Evolutionary conservation across 2,797 vertebrate genomes (phyloP).

Genomic region (Esox lucius): DNA sequence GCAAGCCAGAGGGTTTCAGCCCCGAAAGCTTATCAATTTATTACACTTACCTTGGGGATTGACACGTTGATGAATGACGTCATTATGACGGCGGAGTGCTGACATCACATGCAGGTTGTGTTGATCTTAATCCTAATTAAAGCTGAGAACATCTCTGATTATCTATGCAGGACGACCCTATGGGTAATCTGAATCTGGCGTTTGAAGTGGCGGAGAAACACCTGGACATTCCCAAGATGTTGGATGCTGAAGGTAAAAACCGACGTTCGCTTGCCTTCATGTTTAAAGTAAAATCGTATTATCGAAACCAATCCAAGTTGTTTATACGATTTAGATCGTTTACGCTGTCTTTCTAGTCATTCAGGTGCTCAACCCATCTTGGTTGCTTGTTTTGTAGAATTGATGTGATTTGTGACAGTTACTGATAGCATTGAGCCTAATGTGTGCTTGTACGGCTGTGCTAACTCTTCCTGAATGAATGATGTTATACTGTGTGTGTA

Average conservation of each 20-base stretch:
- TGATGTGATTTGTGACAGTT: too few relatives aligned
- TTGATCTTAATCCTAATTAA: background rate
- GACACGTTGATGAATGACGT: background rate
- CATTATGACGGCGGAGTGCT: background rate
- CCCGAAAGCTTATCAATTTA: background rate
- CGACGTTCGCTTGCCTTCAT: background rate
- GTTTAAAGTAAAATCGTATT: too few relatives aligned
- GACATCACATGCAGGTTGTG: too few relatives aligned
- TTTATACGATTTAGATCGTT: too few relatives aligned
- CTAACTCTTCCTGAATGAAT: too few relatives aligned
- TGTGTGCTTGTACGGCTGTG: too few relatives aligned
- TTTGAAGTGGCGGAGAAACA: conserved; percentile 89
- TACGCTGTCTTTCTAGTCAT: too few relatives aligned
- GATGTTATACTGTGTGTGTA: background rate
- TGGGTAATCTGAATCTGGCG: conserved; percentile 86
- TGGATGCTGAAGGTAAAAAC: conserved; percentile 84
- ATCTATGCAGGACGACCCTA: conserved; percentile 79
- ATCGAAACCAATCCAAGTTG: too few relatives aligned
- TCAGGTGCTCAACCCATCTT: too few relatives aligned
- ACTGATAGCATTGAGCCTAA: background rate
- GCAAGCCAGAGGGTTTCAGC: background rate
- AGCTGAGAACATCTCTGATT: background rate
- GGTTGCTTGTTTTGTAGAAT: too few relatives aligned
- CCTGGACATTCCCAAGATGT: conserved; percentile 88
- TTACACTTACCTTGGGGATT: background rate